Evolutionary conservation across 2,113 vertebrate species (phyloP), one percentile per base, ranked within the genome.

Genomic region (Sminthopsis crassicaudata): DNA sequence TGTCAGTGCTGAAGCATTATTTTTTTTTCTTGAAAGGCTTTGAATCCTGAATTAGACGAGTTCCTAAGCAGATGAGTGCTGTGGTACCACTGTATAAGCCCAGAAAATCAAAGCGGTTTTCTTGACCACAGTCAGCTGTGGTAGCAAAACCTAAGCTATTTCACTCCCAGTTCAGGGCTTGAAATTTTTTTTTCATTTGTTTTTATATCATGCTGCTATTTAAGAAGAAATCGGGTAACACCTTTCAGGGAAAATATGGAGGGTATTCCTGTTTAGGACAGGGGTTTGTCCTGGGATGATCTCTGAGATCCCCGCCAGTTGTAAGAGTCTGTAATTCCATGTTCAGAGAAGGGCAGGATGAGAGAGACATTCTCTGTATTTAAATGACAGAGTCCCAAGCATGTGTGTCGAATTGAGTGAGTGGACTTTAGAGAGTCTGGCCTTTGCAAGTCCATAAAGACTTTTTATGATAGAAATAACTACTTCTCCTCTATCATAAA

Each of bases 381-480:
- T 55, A 89, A 55, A 36, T 30, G 90, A 46, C 26, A 26, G 0
- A 67, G 54, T 51, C 91, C 53, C 89, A 54, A 54, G 55, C 53
- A 55, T 89, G 52, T 92, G 94, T 76, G 24, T 94, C 53, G 89
- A 48, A 24, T 27, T 24, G 26, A 60, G 89, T 0, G 8, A 96
- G 60, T 8, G 57, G 90, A 16, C 60, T 30, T 95, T 46, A 90
- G 50, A 90, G 89, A 94, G 46, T 46, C 60, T 91, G 46, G 53
- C 2, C 0, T 92, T 92, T 91, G 93, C 51, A 53, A 90, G 50
- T 91, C 92, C 46, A 46, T 92, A 53, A 60, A 55, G 30, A 50
- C 95, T 53, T 96, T 94, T 90, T 67, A 92, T 54, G 91, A 90
- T 57, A 92, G 46, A 84, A 60, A 53, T 89, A 91, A 89, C 76